Evolutionary conservation across 2,113 vertebrate species (phyloP).

Genomic region (Pachycephala philippinensis): DNA sequence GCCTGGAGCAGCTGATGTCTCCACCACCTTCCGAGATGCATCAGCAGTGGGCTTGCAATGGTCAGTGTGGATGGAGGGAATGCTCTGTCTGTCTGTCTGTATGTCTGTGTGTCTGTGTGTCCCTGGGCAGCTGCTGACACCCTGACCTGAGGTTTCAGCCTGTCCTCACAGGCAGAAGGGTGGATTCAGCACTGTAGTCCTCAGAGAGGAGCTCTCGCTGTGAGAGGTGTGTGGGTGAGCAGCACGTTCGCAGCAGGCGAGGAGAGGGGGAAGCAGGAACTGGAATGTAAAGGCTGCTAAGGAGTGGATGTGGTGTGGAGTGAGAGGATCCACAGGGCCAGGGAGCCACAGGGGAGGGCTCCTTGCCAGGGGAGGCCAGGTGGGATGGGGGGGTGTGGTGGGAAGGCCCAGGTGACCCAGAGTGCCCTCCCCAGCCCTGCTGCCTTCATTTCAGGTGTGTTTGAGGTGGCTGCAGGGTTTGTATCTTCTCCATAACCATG

Average conservation of each 20-base stretch:
- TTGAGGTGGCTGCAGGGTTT: not conserved
- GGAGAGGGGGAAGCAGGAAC: not conserved
- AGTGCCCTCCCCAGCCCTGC: not conserved
- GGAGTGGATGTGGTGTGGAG: not conserved
- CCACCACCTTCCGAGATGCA: not conserved
- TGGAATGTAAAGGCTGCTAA: not conserved
- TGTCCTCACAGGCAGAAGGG: not conserved
- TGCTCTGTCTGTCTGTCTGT: not conserved
- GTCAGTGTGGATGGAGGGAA: accelerated
- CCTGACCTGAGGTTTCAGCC: not conserved
- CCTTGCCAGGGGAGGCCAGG: not conserved
- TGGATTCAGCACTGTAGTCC: not conserved
- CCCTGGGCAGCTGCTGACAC: not conserved
- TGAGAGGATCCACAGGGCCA: not conserved
- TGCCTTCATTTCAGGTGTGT: not conserved
- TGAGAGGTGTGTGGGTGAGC: not conserved
- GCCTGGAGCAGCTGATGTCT: not conserved
- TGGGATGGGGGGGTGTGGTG: accelerated
- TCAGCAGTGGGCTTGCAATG: not conserved
- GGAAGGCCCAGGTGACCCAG: not conserved
- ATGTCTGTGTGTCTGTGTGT: not conserved
- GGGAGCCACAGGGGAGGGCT: not conserved
- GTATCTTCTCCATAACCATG: not conserved
- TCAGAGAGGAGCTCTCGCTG: not conserved
- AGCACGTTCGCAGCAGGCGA: accelerated